Base-by-base conservation (phyloP, 2,888 invertebrate genomes). In the Machimus rusticus region DNA sequence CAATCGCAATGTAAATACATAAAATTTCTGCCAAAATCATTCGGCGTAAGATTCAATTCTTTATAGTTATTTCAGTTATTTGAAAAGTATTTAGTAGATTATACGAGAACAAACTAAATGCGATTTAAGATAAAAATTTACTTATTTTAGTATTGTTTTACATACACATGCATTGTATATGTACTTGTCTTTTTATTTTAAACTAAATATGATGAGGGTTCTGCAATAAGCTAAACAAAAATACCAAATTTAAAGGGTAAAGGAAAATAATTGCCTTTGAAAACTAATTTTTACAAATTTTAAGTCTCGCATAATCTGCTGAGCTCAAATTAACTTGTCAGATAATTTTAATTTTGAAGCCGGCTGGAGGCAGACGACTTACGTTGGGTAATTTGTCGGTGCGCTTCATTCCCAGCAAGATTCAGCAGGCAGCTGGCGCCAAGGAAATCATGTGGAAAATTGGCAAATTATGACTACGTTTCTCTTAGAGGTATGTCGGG, bases 401-500 rank as follows among this genome's bases (percentile, higher is more conserved):
- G 9, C 23, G 23, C 34, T 78, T 23, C 23, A 43, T 43, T 14
- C 23, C n/a, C 0, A 23, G 43, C 14, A 78, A 39, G 43, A 43
- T 78, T n/a, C 19, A 78, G 9, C 23, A 19, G 78, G 39, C 84
- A 88, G 28, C 87, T 87, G 88, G 88, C 88, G 88, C 88, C 88
- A 85, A 79, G 37, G 28, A 87, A 88, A 84, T 88, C 88, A 88
- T 85, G 57, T 87, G 87, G 87, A 88, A 88, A 88, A 88, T 87
- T 86, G 66, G 74, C 66, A 66, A 66, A 37, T 84, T 74, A 55
- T 19, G 74, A 46, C 28, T 19, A 87, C 28, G 66, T 12, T 66
- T 14, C 28, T 23, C 4, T 66, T n/a, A 6, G n/a, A 66, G 28
- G 66, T 66, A 66, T 12, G 66, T 66, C 66, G 66, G 23, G 28